phyloP scores from a whole-genome alignment of 2,113 vertebrate species.

The Stomatorhinus ivindoensis region DNA sequence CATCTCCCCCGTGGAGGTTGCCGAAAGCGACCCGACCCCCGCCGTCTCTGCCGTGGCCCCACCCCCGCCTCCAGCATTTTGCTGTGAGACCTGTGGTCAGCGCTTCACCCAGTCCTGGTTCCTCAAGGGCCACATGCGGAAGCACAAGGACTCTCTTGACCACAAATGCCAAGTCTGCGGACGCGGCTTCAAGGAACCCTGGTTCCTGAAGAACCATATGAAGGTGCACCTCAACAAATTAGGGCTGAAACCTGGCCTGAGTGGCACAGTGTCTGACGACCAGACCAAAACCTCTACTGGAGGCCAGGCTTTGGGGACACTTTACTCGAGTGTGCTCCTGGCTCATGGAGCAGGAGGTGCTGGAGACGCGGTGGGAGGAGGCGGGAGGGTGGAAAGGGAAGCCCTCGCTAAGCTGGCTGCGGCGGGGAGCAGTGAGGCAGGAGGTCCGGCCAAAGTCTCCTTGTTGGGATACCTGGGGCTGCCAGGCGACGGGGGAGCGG shows the following conservation, averaged over 20 bases:
- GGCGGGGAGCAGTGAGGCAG: slow-evolving; percentile 34
- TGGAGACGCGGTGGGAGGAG: slow-evolving; percentile 42
- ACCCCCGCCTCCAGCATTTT: slow-evolving; percentile 64
- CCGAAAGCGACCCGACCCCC: slow-evolving; percentile 13
- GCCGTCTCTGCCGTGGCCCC: slow-evolving; percentile 34
- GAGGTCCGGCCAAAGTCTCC: slow-evolving; percentile 58
- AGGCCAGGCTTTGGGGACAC: slow-evolving; percentile 67
- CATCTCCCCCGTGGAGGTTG: slow-evolving; percentile 25
- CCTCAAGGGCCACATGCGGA: slow-evolving; percentile 88
- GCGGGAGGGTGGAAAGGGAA: slow-evolving; percentile 40
- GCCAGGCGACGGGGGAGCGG: slow-evolving; percentile 63
- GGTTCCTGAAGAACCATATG: slow-evolving; percentile 96
- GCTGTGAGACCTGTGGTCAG: slow-evolving; percentile 82
- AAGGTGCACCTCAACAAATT: slow-evolving; percentile 89
- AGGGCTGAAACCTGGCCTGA: slow-evolving; percentile 57
- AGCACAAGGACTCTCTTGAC: slow-evolving; percentile 88
- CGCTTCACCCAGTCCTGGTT: slow-evolving; percentile 91
- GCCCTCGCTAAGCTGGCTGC: slow-evolving; percentile 2
- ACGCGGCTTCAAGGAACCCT: slow-evolving; percentile 87
- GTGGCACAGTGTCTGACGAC: slow-evolving; percentile 28
- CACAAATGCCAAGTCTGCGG: slow-evolving; percentile 87
- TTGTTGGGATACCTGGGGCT: slow-evolving; percentile 72
- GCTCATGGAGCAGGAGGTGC: slow-evolving; percentile 43
- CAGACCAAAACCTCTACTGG: slow-evolving; percentile 46
- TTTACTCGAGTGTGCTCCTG: slow-evolving; percentile 75